Conservation (phyloP, 2,888 invertebrate species). For the Drosophila fungiperda region DNA sequence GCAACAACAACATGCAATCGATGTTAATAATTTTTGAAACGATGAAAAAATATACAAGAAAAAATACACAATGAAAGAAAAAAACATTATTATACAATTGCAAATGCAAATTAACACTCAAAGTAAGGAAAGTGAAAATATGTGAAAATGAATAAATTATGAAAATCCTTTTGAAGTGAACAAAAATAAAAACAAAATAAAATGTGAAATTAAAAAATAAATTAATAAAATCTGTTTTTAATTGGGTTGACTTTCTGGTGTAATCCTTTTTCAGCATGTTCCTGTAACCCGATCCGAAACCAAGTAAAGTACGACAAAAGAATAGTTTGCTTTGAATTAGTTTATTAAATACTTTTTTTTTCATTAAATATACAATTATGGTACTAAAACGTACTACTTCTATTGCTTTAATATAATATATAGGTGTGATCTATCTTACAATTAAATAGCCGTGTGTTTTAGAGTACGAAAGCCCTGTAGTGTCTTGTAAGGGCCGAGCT, state of each 20-base stretch:
- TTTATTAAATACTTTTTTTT: conserved; percentile 55
- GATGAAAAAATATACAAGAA: conserved; percentile 48
- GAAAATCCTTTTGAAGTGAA: conserved; percentile 82
- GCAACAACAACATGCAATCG: conserved; percentile 70
- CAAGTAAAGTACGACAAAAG: background rate
- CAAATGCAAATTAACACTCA: conserved; percentile 77
- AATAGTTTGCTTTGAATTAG: conserved; percentile 28
- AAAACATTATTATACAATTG: conserved; percentile 73
- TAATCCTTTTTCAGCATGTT: background rate
- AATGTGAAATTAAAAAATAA: conserved; percentile 76
- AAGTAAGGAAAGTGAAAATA: conserved; percentile 77
- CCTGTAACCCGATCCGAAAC: background rate
- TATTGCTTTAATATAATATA: conserved; percentile 24
- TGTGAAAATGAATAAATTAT: conserved; percentile 78
- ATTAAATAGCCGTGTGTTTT: conserved; percentile 32
- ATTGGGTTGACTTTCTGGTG: background rate
- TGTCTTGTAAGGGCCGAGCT: conserved; percentile 28
- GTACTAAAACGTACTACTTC: conserved; percentile 73
- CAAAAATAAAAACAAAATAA: conserved; percentile 75
- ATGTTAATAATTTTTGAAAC: conserved; percentile 77
- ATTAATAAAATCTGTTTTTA: conserved; percentile 2
- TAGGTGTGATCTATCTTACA: conserved; percentile 22
- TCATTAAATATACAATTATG: conserved; percentile 39
- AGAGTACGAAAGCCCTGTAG: conserved; percentile 16
- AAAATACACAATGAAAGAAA: conserved; percentile 53